Evolutionary conservation across 2,113 vertebrate genomes (phyloP).

Genomic region (Vidua chalybeata): DNA sequence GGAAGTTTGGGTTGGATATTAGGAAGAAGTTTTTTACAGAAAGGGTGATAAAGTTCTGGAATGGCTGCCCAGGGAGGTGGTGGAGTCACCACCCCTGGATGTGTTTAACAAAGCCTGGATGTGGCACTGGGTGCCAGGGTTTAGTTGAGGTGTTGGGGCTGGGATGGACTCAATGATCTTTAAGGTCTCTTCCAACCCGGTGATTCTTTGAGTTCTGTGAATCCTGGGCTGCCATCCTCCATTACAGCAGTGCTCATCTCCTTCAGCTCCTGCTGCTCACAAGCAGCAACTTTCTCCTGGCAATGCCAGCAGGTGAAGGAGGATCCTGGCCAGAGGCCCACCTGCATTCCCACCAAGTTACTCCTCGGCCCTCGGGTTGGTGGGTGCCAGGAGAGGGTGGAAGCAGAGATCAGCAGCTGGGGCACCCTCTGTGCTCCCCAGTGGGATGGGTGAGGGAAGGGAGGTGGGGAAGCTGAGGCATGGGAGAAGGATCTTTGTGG

Average conservation of each 20-base stretch:
- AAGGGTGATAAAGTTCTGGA: neutral
- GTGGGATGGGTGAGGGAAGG: neutral
- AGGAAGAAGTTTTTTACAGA: neutral
- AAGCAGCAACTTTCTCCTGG: neutral
- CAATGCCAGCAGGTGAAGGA: neutral
- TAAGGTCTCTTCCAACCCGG: neutral
- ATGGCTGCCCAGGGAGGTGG: neutral
- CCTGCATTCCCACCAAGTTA: neutral
- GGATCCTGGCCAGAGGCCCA: neutral
- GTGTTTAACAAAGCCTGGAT: neutral
- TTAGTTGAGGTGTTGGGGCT: neutral
- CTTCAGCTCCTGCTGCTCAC: neutral
- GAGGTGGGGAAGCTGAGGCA: neutral
- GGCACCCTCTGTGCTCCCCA: rapidly evolving
- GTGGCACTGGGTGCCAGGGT: neutral
- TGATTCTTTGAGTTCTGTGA: neutral
- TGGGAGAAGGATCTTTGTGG: neutral
- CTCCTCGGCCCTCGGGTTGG: neutral
- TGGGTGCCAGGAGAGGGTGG: neutral
- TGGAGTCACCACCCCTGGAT: neutral
- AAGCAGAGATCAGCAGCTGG: neutral
- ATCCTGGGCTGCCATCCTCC: neutral
- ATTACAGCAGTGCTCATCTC: neutral
- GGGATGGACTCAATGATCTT: neutral
- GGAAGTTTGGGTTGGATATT: neutral